Base-by-base conservation (phyloP, 2,888 invertebrate species). In the Neoaliturus tenellus region DNA sequence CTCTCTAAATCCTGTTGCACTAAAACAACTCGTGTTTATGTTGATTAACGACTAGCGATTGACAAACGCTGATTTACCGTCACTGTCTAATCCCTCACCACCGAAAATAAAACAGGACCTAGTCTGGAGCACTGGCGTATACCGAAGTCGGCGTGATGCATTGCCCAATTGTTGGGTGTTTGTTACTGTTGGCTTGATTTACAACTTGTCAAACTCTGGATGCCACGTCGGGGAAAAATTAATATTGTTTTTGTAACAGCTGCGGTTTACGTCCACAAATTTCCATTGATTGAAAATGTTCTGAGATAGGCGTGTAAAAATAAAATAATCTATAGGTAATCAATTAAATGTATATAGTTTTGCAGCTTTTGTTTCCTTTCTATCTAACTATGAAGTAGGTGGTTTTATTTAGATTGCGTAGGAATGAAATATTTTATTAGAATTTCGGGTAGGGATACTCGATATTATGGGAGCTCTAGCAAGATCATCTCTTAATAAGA, bases 1-100 rank as follows among this genome's bases (percentile, higher is more conserved):
- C 78, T 23, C 55, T 78, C 39, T 48, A 78, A 78, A 78, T 78
- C 78, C 33, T 75, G 41, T 31, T 33, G 10, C 48, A 78, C 33
- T 17, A 12, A 44, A 78, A 78, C 41, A 78, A 62, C 3, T 5
- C 62, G 28, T 0, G 8, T 25, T 62, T 17, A 62, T 28, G 28
- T 14, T 14, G 62, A 62, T 25, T 62, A 28, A 28, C 31, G 62
- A 28, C 14, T 1, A 62, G 5, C 25, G 62, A 62, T 62, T 0
- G 62, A 31, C 62, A 62, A 58, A 28, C 28, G 4, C 28, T 28
- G 62, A 62, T 62, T 62, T 25, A 62, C n/a, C 28, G 31, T 17
- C 28, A 6, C 12, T 62, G 51, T 51, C 20, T 51, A 51, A 51
- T 51, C 51, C 20, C 51, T 51, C 20, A 14, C 10, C 48, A n/a